phyloP scores from a whole-genome alignment of 23 tunicate genomes.

The Diplosoma virens region DNA sequence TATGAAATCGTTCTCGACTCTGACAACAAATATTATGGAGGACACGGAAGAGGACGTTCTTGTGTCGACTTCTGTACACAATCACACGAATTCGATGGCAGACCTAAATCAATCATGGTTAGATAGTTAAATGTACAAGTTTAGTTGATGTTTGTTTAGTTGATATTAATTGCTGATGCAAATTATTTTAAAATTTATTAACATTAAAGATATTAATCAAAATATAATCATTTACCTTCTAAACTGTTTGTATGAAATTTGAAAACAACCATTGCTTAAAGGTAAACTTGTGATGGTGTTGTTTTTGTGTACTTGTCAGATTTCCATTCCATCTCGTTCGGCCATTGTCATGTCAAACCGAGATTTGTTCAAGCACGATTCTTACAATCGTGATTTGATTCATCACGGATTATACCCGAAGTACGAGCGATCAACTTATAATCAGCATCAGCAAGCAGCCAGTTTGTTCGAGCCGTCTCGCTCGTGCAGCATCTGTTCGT shows the following conservation, averaged over 20 bases:
- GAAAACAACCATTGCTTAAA: background rate
- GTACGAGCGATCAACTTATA: no score
- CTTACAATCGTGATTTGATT: no score
- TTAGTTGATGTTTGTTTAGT: no score
- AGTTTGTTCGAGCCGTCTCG: no score
- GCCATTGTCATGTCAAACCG: slow-evolving; percentile 33
- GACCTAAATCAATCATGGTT: slow-evolving; percentile 58
- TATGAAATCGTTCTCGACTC: slow-evolving; percentile 65
- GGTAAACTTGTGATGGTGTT: no score
- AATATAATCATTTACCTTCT: background rate
- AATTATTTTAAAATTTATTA: background rate
- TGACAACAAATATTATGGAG: slow-evolving; percentile 55
- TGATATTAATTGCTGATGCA: no score
- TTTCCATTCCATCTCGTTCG: slow-evolving; percentile 20
- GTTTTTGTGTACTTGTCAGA: no score
- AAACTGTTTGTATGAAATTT: background rate
- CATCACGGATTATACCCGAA: no score
- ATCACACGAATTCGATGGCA: slow-evolving; percentile 29
- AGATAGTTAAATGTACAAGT: background rate
- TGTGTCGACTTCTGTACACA: slow-evolving; percentile 32
- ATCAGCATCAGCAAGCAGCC: no score
- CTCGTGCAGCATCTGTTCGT: no score
- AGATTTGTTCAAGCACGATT: slow-evolving; percentile 1
- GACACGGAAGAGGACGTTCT: slow-evolving; percentile 54
- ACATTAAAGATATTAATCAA: background rate